phyloP scores from a whole-genome alignment of 1,140 invertebrate genomes.

The Drosophila pseudoananassae region DNA sequence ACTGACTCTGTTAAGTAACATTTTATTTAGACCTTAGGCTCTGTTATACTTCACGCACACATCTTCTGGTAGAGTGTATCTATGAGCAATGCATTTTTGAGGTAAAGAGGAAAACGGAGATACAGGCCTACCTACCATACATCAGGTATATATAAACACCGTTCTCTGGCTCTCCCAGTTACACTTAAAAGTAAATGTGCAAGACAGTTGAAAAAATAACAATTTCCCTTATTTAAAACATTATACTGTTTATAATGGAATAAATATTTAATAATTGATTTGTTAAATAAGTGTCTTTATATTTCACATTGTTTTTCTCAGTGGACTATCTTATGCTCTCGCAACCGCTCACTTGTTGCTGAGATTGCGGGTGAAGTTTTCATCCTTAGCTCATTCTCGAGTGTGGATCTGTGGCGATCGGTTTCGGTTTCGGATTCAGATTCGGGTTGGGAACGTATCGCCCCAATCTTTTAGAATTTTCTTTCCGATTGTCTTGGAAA shows the following conservation, averaged over 20 bases:
- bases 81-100: conserved; percentile 1
- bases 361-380: conserved; percentile 19
- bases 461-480: conserved; percentile 47
- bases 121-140: conserved; percentile 17
- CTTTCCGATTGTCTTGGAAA: conserved; percentile 71
- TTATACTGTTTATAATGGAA: too few relatives aligned
- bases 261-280: too few relatives aligned
- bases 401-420: conserved; percentile 56
- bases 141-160: conserved; percentile 25
- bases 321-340: conserved; percentile 2
- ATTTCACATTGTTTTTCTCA: not conserved
- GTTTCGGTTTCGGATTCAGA: conserved; percentile 37
- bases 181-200: not conserved
- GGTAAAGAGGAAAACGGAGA: not conserved
- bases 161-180: not conserved
- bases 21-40: not conserved
- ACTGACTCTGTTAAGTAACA: not conserved
- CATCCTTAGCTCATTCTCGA: conserved; percentile 22
- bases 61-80: not conserved
- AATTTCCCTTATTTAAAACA: too few relatives aligned
- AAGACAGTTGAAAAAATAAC: not conserved
- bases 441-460: conserved; percentile 14
- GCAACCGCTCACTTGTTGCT: conserved; percentile 35
- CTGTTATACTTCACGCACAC: not conserved
- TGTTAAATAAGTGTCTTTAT: not conserved